phyloP scores from a whole-genome alignment of 2,888 invertebrate species.

The Acanthoscelides obtectus region DNA sequence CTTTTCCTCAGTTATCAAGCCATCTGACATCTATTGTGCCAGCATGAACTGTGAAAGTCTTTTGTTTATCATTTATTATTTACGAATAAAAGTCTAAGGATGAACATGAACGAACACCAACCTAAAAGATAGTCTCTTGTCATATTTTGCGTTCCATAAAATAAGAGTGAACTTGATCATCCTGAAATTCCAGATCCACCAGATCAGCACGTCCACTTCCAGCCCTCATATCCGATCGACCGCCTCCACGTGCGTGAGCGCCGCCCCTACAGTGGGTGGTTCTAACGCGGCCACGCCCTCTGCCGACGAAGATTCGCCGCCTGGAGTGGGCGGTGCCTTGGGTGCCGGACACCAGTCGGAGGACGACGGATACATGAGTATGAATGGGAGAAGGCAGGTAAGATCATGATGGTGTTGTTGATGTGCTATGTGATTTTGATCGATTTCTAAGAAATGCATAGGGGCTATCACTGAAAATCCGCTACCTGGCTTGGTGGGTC shows the following conservation, averaged over 20 bases:
- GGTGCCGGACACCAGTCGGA: constrained; percentile 71
- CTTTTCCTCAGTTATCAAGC: no score
- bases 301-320: constrained; percentile 67
- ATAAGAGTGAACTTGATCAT: not conserved
- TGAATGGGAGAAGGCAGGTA: constrained; percentile 71
- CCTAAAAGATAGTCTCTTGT: no score
- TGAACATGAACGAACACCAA: no score
- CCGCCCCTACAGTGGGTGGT: constrained; percentile 44
- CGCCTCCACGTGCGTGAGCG: constrained; percentile 41
- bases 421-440: not conserved
- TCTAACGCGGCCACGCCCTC: constrained; percentile 37
- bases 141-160: not conserved
- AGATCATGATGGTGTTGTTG: not conserved
- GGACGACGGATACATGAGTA: constrained; percentile 90
- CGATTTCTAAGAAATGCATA: no score
- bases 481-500: no score
- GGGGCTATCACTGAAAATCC: no score
- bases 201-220: constrained; percentile 34
- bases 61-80: no score
- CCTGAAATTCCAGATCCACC: constrained; percentile 37
- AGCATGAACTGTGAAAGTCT: no score
- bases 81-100: no score
- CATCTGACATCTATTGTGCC: no score
- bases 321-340: constrained; percentile 51
- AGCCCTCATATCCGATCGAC: constrained; percentile 43